Conservation (phyloP, 2,888 invertebrate genomes). For the Diloba caeruleocephala region DNA sequence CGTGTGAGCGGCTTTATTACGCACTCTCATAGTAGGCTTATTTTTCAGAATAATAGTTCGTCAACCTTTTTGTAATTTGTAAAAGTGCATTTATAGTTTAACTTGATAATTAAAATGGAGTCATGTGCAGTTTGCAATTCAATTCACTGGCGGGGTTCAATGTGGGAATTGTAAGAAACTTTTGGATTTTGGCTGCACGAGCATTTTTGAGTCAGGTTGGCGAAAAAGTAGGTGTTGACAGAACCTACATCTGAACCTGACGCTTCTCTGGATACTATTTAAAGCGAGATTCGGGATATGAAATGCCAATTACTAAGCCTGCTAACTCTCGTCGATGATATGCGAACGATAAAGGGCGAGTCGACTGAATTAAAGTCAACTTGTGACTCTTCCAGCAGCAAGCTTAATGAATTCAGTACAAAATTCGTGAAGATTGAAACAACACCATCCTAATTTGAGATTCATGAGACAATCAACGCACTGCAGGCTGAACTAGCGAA, state of each 20-base stretch:
- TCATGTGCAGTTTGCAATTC: neutral
- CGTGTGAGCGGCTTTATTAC: neutral
- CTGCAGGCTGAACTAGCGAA: neutral
- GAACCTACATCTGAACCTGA: neutral
- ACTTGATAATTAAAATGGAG: neutral
- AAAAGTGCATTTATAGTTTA: neutral
- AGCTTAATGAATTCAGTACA: neutral
- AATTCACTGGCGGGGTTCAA: no score
- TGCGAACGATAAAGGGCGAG: neutral
- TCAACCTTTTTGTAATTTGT: neutral
- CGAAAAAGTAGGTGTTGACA: neutral
- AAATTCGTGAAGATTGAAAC: neutral
- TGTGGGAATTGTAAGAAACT: neutral
- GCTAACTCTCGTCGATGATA: neutral
- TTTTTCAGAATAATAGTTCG: neutral
- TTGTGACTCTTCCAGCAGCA: neutral
- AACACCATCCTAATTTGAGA: neutral
- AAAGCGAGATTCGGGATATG: neutral
- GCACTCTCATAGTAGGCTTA: neutral
- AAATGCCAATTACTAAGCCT: neutral
- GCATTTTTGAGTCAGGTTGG: neutral
- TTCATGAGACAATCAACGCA: neutral
- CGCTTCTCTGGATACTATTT: no score
- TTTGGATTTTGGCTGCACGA: neutral
- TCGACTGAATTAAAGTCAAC: neutral